Evolutionary conservation across 2,113 vertebrate genomes (phyloP), one percentile per base, ranked within the genome.

Genomic region (Coptodon rendalli): DNA sequence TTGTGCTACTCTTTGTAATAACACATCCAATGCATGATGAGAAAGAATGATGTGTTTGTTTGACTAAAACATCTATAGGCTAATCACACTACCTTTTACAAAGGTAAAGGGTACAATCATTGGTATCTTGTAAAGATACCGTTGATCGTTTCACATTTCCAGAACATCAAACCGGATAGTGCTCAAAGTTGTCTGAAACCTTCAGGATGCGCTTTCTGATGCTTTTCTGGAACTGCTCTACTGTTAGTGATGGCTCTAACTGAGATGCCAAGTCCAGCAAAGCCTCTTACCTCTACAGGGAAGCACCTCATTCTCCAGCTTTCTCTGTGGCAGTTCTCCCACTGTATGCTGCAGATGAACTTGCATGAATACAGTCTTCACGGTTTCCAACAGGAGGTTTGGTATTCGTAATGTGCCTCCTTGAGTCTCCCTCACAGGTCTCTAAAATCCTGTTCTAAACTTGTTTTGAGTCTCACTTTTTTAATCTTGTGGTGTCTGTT

Each of bases 241-340:
- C 24, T 29, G 24, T 76, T 76, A 48, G 16, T 48, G 71, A 19
- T 12, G 40, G 4, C 40, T 73, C 22, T 45, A 43, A 73, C 66
- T 27, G 38, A 27, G 8, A 73, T 73, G 66, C 38, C 38, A 48
- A 48, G 40, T 19, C 14, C 71, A 31, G 43, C 43, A 31, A 19
- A 78, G 16, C 27, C 45, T 78, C 45, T 52, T 19, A 0, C 0
- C 45, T 50, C 73, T 78, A 31, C 73, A 78, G 45, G 0, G 6
- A 78, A 78, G 10, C 9, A 48, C 43, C 22, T 19, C 71, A 31
- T 50, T 78, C 71, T 5, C 27, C 73, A 78, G 45, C 16, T 31
- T 52, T 50, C 43, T 50, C 27, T 43, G 3, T 71, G 63, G 7
- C 63, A 40, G 19, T 68, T 68, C 63, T 9, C 36, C 63, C 6